Conservation (phyloP, 2,888 invertebrate species). For the Lasioglossum villosulum region DNA sequence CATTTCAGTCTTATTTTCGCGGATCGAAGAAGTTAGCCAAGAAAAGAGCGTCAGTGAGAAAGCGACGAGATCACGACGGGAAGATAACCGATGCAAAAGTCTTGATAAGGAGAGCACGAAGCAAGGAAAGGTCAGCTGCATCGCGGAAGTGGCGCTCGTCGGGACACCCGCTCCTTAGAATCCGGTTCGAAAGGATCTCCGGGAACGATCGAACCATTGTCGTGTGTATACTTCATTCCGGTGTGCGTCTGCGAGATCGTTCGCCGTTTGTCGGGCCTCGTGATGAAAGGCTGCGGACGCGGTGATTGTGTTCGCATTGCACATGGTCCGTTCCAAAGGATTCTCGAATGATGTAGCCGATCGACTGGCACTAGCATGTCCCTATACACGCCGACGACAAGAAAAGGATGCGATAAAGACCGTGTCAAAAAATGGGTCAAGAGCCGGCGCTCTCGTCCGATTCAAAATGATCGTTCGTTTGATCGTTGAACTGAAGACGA, state of each 20-base stretch:
- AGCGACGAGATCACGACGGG: not conserved
- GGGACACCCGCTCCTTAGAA: constrained; percentile 47
- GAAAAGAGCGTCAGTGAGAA: not conserved
- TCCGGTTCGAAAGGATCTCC: constrained; percentile 68
- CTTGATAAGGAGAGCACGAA: not conserved
- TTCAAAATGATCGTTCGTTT: not conserved
- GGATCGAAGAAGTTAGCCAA: not conserved
- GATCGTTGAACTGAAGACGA: not conserved
- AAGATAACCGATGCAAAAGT: constrained; percentile 1
- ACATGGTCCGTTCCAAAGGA: constrained; percentile 20
- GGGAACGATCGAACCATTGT: constrained; percentile 39
- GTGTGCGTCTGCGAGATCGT: constrained; percentile 9
- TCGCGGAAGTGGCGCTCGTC: constrained; percentile 44
- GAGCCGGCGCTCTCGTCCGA: not conserved
- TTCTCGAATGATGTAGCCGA: not conserved
- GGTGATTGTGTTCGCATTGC: constrained; percentile 42
- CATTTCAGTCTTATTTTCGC: not conserved
- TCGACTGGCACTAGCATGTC: constrained; percentile 30
- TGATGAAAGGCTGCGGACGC: constrained; percentile 61
- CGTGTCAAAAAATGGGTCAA: constrained; percentile 41
- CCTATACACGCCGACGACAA: not conserved
- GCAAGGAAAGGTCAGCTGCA: constrained; percentile 18
- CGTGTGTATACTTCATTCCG: constrained; percentile 53
- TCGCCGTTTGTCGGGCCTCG: constrained; percentile 57
- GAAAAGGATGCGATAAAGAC: not conserved